A percentile compares a stretch with the other conserved stretches of the same genome.
These are phyloP conservation scores for Leptopilina boulardi DNA, from an alignment of 1,140 invertebrate species.

Conservation along the genomic window DNA sequence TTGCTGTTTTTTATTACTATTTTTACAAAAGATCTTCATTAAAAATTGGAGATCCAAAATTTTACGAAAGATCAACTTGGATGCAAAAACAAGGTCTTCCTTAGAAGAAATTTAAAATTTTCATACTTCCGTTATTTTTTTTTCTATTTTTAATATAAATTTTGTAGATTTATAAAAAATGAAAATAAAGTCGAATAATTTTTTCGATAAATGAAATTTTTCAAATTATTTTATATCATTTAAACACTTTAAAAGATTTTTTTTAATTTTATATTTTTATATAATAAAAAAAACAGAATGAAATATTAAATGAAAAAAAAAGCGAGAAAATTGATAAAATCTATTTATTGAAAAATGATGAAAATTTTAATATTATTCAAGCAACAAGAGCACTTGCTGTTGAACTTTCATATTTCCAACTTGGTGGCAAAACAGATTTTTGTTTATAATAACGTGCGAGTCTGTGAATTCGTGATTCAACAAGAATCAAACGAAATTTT, in stretches of 20 bases:
- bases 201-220: no score
- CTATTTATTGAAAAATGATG: conserved; percentile 58
- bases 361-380: conserved; percentile 78
- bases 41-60: conserved; percentile 83
- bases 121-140: background rate
- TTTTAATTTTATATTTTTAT: no score
- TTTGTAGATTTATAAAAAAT: conserved; percentile 3
- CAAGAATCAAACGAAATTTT: conserved; percentile 99
- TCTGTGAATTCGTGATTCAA: conserved; percentile 98
- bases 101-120: conserved; percentile 15
- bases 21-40: conserved; percentile 84
- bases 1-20: conserved; percentile 85
- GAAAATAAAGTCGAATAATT: no score
- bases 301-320: conserved; percentile 1
- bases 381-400: conserved; percentile 98
- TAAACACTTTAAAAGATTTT: no score
- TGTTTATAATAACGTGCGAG: conserved; percentile 99
- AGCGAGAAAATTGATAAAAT: conserved; percentile 45
- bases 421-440: conserved; percentile 94
- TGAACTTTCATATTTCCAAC: conserved; percentile 99
- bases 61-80: conserved; percentile 84
- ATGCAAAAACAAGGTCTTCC: conserved; percentile 76
- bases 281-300: no score
- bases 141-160: background rate
- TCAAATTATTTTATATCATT: no score